Base-by-base conservation (phyloP, 1,140 invertebrate species). In the Pogonomyrmex barbatus region DNA sequence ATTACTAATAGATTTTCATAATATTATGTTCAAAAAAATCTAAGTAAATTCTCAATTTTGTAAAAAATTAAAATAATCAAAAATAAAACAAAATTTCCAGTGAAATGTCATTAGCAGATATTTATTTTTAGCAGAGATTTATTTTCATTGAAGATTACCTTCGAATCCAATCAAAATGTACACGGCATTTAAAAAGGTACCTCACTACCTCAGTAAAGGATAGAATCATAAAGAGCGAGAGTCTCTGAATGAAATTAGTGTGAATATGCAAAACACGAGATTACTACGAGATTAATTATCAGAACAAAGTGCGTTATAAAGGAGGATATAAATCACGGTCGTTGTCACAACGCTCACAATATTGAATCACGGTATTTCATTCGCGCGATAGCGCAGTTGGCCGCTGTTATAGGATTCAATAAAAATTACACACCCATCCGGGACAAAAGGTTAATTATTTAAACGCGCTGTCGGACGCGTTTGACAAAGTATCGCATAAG, bases 371-470 rank as follows among this genome's bases (percentile, higher is more conserved):
- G 42, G 39, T 85, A 85, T 85, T 85, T 85, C 73, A 78, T 36
- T 52, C 60, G 62, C 36, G 60, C 42, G 33, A 65, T 60, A 24
- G 75, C 45, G 39, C 54, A 56, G 68, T 73, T 33, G 24, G 62
- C 12, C 36, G 54, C n/a, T 75, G 68, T 75, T 83, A 83, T 73
- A 82, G 52, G 24, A 68, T 63, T 42, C 70, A 71, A 86, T 89
- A 88, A 89, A 88, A 88, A 86, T 88, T 86, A 70, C 88, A 79
- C 52, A 71, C 62, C 82, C 24, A 14, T 42, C 70, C 24, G 45
- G 68, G 68, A 47, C 63, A 47, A 70, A 52, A 68, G 71, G 82
- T 88, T 89, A 87, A 86, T 89, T 89, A 89, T 89, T 89, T 87
- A 87, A 89, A 87, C 84, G 54, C 58, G 52, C 77, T 85, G 88